These are phyloP conservation scores for Boloria selene DNA, from an alignment of 2,888 invertebrate genomes.

Conservation along the genomic window DNA sequence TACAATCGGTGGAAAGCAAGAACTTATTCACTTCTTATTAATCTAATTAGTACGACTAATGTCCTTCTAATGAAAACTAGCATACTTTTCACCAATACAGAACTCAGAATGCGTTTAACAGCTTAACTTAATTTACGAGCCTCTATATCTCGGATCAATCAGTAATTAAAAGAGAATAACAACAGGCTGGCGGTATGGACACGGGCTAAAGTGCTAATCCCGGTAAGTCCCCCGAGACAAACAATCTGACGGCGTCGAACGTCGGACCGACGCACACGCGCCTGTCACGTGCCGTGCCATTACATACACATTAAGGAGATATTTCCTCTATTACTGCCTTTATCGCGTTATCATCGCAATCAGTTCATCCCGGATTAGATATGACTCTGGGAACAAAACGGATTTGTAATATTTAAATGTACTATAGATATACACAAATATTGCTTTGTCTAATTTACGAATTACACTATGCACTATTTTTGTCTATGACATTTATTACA, in stretches of 20 bases:
- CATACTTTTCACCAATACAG: background rate
- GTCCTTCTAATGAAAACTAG: too few relatives aligned
- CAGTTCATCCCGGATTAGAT: slow-evolving; percentile 63
- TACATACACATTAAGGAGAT: slow-evolving; percentile 73
- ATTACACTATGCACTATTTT: too few relatives aligned
- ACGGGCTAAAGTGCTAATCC: slow-evolving; percentile 74
- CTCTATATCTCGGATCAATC: slow-evolving; percentile 67
- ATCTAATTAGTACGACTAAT: too few relatives aligned
- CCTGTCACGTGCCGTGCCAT: slow-evolving; percentile 64
- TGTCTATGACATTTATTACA: too few relatives aligned
- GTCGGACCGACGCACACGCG: slow-evolving; percentile 56
- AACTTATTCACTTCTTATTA: too few relatives aligned
- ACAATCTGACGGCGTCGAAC: slow-evolving; percentile 50
- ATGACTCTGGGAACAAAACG: slow-evolving; percentile 58
- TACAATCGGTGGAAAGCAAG: too few relatives aligned
- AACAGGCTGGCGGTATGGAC: slow-evolving; percentile 53
- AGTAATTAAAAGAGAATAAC: slow-evolving; percentile 68
- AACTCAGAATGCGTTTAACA: slow-evolving; percentile 45
- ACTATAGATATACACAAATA: too few relatives aligned
- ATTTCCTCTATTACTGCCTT: slow-evolving; percentile 70
- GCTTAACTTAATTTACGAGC: slow-evolving; percentile 70
- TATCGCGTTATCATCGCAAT: slow-evolving; percentile 73
- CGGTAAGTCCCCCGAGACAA: slow-evolving; percentile 62
- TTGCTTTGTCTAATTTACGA: too few relatives aligned
- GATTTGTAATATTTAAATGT: slow-evolving; percentile 28